These are phyloP conservation scores for Apis laboriosa DNA, from an alignment of 1,140 invertebrate genomes.

Conservation along the genomic window DNA sequence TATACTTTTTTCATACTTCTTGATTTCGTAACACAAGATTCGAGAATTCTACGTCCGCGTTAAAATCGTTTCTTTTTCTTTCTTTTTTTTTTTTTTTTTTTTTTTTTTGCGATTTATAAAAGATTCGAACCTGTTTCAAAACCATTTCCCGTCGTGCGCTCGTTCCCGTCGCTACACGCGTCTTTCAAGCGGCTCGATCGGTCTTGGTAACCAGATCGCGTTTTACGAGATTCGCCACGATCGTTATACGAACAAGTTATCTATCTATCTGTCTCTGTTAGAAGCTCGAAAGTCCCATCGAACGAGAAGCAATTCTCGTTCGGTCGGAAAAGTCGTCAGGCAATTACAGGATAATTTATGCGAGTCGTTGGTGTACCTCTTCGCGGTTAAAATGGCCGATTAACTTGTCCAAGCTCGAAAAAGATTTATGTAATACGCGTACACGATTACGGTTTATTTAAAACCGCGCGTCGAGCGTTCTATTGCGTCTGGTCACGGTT, in stretches of 20 bases:
- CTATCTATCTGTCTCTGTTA: slow-evolving; percentile 3
- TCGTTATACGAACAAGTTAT: slow-evolving; percentile 1
- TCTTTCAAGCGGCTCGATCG: background rate
- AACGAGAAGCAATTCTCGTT: slow-evolving; percentile 8
- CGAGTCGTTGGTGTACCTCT: slow-evolving; percentile 6
- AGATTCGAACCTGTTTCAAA: no score
- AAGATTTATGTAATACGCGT: slow-evolving; percentile 35
- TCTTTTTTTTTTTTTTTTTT: no score
- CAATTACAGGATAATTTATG: slow-evolving; percentile 29
- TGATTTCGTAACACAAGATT: no score
- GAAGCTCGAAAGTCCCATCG: slow-evolving; percentile 17
- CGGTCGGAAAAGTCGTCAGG: slow-evolving; percentile 7
- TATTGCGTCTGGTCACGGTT: slow-evolving; percentile 41
- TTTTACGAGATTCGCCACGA: slow-evolving; percentile 24
- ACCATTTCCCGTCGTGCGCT: background rate
- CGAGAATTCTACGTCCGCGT: no score
- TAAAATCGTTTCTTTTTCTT: no score
- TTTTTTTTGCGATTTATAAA: no score
- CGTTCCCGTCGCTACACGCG: no score
- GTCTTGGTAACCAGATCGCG: slow-evolving; percentile 11
- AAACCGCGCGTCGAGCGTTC: slow-evolving; percentile 24
- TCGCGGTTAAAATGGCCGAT: slow-evolving; percentile 29
- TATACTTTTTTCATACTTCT: no score
- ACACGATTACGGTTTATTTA: slow-evolving; percentile 45
- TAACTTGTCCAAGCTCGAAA: slow-evolving; percentile 48